Percentiles rank a stretch among this genome's conserved stretches.
Conservation (phyloP, 2,888 invertebrate genomes). For the Orthosia cruda region DNA sequence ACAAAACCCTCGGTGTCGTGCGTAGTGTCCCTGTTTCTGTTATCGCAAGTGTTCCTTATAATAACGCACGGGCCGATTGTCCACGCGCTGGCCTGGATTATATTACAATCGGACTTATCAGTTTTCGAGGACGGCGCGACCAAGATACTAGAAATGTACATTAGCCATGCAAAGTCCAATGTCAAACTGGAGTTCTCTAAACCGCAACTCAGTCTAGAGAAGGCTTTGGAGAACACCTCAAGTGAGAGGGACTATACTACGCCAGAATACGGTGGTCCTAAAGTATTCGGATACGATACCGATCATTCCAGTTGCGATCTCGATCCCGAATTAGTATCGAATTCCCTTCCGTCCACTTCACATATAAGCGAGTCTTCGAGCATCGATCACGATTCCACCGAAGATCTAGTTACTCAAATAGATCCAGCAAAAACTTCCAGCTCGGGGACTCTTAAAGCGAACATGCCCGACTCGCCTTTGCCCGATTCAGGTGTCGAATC, state of each 20-base stretch:
- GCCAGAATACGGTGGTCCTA: slow-evolving; percentile 85
- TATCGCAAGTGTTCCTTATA: slow-evolving; percentile 99
- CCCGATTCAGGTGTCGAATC: slow-evolving; percentile 89
- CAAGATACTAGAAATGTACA: slow-evolving; percentile 93
- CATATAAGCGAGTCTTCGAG: slow-evolving; percentile 90
- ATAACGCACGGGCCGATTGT: slow-evolving; percentile 98
- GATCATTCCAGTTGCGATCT: slow-evolving; percentile 90
- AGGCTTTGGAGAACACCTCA: slow-evolving; percentile 92
- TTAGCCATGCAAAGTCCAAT: slow-evolving; percentile 90
- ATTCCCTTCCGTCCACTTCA: slow-evolving; percentile 90
- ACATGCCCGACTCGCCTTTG: slow-evolving; percentile 89
- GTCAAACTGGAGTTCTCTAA: slow-evolving; percentile 93
- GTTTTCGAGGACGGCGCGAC: slow-evolving; percentile 94
- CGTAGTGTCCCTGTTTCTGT: slow-evolving; percentile 97
- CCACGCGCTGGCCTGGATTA: slow-evolving; percentile 97
- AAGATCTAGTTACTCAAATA: slow-evolving; percentile 87
- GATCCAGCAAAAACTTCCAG: slow-evolving; percentile 76
- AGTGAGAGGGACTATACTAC: slow-evolving; percentile 89
- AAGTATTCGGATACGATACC: slow-evolving; percentile 86
- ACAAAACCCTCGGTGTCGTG: slow-evolving; percentile 95
- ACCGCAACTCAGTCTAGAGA: slow-evolving; percentile 95
- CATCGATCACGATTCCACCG: slow-evolving; percentile 88
- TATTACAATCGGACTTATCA: slow-evolving; percentile 95
- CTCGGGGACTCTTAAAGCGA: slow-evolving; percentile 75
- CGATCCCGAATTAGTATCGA: slow-evolving; percentile 89